Conservation (phyloP, 2,797 vertebrate species). For the Pseudotriccus pelzelni region DNA sequence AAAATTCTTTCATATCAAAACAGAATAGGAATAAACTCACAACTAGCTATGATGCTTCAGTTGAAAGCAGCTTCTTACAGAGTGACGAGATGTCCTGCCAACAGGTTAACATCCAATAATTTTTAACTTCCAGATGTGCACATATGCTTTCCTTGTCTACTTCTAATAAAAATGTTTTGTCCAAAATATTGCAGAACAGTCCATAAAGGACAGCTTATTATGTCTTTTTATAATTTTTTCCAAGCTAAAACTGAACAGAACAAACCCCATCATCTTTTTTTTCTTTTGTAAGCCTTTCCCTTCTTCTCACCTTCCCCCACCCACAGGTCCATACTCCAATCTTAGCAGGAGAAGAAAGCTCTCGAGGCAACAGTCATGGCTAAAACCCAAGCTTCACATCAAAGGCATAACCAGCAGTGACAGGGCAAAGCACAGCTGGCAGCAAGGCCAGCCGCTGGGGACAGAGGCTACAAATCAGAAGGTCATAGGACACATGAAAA, state of each 20-base stretch:
- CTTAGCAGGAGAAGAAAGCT: not conserved
- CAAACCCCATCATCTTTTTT: not conserved
- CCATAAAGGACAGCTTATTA: not conserved
- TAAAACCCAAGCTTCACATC: not conserved
- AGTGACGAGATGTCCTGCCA: not conserved
- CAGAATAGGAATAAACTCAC: not conserved
- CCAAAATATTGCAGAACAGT: not conserved
- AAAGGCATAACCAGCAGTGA: not conserved
- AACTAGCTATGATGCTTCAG: not conserved
- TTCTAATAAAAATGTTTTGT: not conserved
- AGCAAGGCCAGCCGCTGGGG: not conserved
- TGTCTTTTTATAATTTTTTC: not conserved
- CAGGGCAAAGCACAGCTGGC: not conserved
- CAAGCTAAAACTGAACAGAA: not conserved
- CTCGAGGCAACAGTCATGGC: not conserved
- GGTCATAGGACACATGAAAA: not conserved
- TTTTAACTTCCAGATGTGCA: not conserved
- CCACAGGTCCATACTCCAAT: not conserved
- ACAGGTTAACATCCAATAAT: not conserved
- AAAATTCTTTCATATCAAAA: not conserved
- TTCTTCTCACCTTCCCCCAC: not conserved
- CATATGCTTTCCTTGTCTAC: not conserved
- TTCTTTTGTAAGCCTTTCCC: not conserved
- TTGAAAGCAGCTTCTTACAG: not conserved
- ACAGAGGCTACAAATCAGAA: not conserved